Evolutionary conservation across 2,888 invertebrate genomes (phyloP).

Genomic region (Drosophila prolongata): DNA sequence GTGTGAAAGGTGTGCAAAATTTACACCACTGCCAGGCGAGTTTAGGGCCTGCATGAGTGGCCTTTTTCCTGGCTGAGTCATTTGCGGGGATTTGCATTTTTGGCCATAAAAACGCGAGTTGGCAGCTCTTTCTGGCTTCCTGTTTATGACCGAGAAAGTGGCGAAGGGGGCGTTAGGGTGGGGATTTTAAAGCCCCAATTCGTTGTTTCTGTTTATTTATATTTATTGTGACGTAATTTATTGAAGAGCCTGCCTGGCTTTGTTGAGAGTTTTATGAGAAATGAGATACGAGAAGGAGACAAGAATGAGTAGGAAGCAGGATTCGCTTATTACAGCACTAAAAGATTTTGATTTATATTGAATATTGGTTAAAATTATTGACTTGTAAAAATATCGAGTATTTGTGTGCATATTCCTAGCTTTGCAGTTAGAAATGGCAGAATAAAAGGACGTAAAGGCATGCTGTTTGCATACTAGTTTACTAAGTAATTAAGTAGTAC

Average conservation of each 20-base stretch:
- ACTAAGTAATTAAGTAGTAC: too few species aligned
- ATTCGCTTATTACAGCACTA: neutral
- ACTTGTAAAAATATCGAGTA: too few species aligned
- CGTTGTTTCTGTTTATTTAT: conserved; percentile 33
- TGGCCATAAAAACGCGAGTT: conserved; percentile 47
- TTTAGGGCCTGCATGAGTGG: conserved; percentile 31
- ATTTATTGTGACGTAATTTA: conserved; percentile 48
- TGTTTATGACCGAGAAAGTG: conserved; percentile 10
- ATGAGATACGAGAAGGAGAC: neutral
- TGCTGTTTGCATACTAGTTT: too few species aligned
- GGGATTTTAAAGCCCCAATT: conserved; percentile 13
- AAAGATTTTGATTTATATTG: neutral
- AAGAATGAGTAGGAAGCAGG: neutral
- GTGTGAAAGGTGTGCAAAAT: conserved; percentile 57
- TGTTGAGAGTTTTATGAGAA: conserved; percentile 22
- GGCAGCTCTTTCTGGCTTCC: conserved; percentile 38
- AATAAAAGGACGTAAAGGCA: too few species aligned
- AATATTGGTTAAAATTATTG: neutral
- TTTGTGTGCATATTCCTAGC: too few species aligned
- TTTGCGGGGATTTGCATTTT: conserved; percentile 54
- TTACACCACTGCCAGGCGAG: conserved; percentile 38
- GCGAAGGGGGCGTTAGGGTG: neutral
- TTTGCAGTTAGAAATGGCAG: too few species aligned
- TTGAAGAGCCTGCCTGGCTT: conserved; percentile 15
- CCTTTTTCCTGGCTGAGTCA: conserved; percentile 34